These are phyloP conservation scores for Drosophila nr. perissopoda DNA, from an alignment of 2,888 invertebrate species.

Conservation along the genomic window DNA sequence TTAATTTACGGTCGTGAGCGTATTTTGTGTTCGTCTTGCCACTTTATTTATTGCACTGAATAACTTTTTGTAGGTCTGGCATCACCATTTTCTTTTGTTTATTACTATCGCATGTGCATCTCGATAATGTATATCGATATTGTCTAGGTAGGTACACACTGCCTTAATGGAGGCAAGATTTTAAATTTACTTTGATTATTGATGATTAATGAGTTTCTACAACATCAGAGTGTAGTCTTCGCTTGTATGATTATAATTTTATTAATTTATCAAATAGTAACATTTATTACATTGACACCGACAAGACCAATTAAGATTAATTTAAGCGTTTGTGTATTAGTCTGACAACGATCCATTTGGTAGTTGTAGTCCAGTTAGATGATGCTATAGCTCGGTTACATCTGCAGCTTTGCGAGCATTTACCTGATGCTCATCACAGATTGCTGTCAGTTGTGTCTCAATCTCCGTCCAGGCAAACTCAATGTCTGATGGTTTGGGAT, in stretches of 20 bases:
- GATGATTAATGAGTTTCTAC: neutral
- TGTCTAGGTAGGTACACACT: neutral
- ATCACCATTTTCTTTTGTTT: neutral
- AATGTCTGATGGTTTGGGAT: constrained; percentile 90
- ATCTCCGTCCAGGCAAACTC: constrained; percentile 91
- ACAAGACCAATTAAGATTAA: constrained; percentile 8
- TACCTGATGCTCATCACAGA: constrained; percentile 63
- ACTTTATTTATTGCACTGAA: neutral
- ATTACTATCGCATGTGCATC: neutral
- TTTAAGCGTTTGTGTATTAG: too few relatives aligned
- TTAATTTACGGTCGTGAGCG: constrained; percentile 3
- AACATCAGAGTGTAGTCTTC: neutral
- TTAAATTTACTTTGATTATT: neutral
- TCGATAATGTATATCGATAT: constrained; percentile 6
- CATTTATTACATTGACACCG: constrained; percentile 11
- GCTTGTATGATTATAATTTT: neutral
- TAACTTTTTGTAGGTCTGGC: constrained; percentile 30
- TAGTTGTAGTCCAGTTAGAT: constrained; percentile 64
- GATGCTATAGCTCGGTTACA: constrained; percentile 59
- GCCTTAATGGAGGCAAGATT: neutral
- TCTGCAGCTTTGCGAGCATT: constrained; percentile 43
- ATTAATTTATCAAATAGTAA: constrained; percentile 42
- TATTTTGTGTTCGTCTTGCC: neutral
- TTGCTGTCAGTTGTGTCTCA: constrained; percentile 86
- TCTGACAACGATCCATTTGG: constrained; percentile 27